Evolutionary conservation across 2,888 invertebrate species (phyloP).

Genomic region (Drosophila siamana): DNA sequence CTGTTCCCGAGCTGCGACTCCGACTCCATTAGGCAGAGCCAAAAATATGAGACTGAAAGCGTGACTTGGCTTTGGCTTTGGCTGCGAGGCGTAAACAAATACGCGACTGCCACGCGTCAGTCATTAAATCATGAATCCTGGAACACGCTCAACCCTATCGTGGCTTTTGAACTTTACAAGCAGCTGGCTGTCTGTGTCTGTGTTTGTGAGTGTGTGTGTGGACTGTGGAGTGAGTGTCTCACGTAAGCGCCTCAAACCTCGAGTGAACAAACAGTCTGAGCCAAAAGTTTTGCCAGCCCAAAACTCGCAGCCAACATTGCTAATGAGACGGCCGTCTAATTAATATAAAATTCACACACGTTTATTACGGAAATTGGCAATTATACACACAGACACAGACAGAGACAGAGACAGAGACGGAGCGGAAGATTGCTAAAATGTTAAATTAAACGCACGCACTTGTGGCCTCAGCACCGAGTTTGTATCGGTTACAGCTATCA

Average conservation of each 20-base stretch:
- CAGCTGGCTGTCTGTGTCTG: conserved; percentile 15
- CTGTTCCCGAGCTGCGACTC: conserved; percentile 2
- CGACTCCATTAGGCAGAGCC: conserved; percentile 42
- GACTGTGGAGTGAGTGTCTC: conserved; percentile 15
- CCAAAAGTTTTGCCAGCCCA: conserved; percentile 37
- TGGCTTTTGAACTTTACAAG: conserved; percentile 66
- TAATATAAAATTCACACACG: conserved; percentile 47
- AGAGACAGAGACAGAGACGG: too few relatives aligned
- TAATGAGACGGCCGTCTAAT: conserved; percentile 62
- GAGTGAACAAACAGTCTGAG: conserved; percentile 9
- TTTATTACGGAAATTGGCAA: conserved; percentile 73
- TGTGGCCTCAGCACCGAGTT: conserved; percentile 17
- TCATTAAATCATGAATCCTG: conserved; percentile 62
- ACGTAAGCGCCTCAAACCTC: conserved; percentile 17
- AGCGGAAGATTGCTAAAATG: conserved; percentile 1
- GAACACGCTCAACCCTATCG: conserved; percentile 36
- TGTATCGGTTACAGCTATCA: conserved; percentile 30
- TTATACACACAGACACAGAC: too few relatives aligned
- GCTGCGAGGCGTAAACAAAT: conserved; percentile 65
- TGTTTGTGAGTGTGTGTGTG: too few relatives aligned
- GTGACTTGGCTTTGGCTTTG: conserved; percentile 43
- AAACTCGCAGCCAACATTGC: conserved; percentile 27
- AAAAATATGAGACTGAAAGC: conserved; percentile 45
- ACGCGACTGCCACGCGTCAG: conserved; percentile 67
- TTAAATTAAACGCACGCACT: conserved; percentile 17